These are phyloP conservation scores for Zoroaster sp. DNA, from an alignment of 53 echinoderm and acorn worm genomes.

Conservation along the genomic window DNA sequence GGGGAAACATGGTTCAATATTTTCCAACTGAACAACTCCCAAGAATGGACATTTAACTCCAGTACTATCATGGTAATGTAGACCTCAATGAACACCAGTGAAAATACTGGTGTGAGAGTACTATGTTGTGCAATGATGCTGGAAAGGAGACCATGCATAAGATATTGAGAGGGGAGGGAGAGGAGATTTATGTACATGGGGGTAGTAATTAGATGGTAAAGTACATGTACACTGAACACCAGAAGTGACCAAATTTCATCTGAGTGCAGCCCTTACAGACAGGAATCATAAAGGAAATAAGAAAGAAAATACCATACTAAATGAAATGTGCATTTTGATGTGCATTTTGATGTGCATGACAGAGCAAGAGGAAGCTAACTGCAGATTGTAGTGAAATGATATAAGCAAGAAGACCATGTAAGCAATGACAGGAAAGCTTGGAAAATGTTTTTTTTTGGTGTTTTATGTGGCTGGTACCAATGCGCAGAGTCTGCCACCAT, in stretches of 20 bases:
- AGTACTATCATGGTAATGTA: too few relatives aligned
- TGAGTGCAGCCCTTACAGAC: not conserved
- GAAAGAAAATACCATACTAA: not conserved
- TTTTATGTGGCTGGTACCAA: slow-evolving; percentile 55
- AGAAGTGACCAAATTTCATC: not conserved
- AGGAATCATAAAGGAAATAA: not conserved
- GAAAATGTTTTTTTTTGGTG: not conserved
- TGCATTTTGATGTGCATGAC: not conserved
- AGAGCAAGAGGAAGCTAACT: not conserved
- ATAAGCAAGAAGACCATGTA: not conserved
- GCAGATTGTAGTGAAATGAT: not conserved
- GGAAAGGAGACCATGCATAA: not conserved
- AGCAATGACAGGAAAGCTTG: not conserved
- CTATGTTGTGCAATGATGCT: not conserved
- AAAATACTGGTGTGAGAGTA: too few relatives aligned
- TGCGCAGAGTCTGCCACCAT: too few relatives aligned
- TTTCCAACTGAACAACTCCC: too few relatives aligned
- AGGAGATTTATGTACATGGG: too few relatives aligned
- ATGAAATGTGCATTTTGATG: not conserved
- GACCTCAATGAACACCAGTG: too few relatives aligned
- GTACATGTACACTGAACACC: not conserved
- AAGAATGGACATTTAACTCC: too few relatives aligned
- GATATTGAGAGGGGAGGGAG: not conserved
- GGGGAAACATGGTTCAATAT: too few relatives aligned
- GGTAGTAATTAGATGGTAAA: too few relatives aligned